Base-by-base conservation (phyloP, 2,888 invertebrate species). In the Pharmacophagus antenor region DNA sequence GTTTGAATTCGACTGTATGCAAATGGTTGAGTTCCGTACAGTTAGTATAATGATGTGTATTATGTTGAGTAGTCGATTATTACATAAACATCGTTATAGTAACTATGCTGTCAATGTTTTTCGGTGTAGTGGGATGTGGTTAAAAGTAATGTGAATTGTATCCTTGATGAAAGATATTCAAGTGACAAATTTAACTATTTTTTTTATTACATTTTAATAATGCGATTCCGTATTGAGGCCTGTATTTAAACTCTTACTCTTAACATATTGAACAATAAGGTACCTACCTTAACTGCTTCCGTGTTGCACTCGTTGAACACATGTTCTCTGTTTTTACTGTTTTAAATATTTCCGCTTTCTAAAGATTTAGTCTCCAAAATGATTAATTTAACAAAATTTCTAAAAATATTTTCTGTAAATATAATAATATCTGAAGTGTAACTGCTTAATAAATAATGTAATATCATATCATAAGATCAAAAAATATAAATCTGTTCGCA, bases 361-460 rank as follows among this genome's bases (percentile, higher is more conserved):
- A n/a, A n/a, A n/a, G n/a, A n/a, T n/a, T n/a, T n/a, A n/a, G n/a
- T n/a, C n/a, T n/a, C n/a, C n/a, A n/a, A n/a, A n/a, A n/a, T n/a
- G 21, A 47, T 12, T 22, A 2, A 3, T 22, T 7, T 47, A 21
- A 12, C 10, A 21, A 12, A 46, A 12, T 49, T 25, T 49, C 44
- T 49, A 49, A 17, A 17, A 17, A 25, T 49, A 47, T 49, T 25
- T 49, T 49, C 48, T 25, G 23, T 25, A 2, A 17, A 6, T 23
- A 49, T 21, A n/a, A 49, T 25, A 21, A 17, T 49, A 25, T 49
- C 8, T 4, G 23, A 25, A 10, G 25, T 49, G 17, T 7, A n/a
- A 15, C 2, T 17, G 42, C 4, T 15, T 42, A 42, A 46, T 46
- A 46, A 46, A 46, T 46, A 8, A 46, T 12, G 46, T 46, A 12